A percentile compares a stretch with the other conserved stretches of the same genome.
phyloP scores from a whole-genome alignment of 2,888 invertebrate genomes.

The Rapana venosa region DNA sequence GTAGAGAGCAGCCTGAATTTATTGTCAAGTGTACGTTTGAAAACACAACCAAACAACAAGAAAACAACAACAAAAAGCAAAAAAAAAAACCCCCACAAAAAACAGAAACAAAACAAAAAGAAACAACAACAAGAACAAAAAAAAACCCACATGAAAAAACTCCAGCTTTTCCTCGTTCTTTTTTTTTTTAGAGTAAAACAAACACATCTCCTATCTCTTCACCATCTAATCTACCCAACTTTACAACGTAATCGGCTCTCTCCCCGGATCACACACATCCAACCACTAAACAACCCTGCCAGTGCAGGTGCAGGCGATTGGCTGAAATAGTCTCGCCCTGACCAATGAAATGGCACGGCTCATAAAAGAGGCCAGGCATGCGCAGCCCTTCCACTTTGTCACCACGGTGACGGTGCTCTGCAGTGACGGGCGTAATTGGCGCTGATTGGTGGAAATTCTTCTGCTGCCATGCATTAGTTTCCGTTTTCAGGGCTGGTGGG shows the following conservation, averaged over 20 bases:
- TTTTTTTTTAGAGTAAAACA: no score
- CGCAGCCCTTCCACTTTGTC: conserved; percentile 27
- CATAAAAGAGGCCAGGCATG: conserved; percentile 19
- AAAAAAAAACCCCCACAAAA: no score
- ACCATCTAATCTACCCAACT: no score
- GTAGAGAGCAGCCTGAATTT: no score
- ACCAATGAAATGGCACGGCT: conserved; percentile 35
- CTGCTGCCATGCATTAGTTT: conserved; percentile 4
- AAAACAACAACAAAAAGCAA: no score
- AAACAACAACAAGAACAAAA: no score
- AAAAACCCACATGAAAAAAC: no score
- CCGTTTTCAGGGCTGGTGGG: background rate
- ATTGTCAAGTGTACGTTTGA: no score
- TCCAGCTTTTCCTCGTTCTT: no score
- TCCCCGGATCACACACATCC: background rate
- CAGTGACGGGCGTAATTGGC: conserved; percentile 26
- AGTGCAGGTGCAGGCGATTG: conserved; percentile 34
- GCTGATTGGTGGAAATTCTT: conserved; percentile 34
- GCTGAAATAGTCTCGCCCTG: background rate
- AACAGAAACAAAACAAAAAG: no score
- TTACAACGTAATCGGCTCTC: background rate
- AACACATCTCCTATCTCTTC: no score
- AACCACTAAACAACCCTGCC: background rate
- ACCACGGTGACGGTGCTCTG: conserved; percentile 22
- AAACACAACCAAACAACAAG: no score